Base-by-base conservation (phyloP, 2,888 invertebrate species). In the Ptilodon capucinus region DNA sequence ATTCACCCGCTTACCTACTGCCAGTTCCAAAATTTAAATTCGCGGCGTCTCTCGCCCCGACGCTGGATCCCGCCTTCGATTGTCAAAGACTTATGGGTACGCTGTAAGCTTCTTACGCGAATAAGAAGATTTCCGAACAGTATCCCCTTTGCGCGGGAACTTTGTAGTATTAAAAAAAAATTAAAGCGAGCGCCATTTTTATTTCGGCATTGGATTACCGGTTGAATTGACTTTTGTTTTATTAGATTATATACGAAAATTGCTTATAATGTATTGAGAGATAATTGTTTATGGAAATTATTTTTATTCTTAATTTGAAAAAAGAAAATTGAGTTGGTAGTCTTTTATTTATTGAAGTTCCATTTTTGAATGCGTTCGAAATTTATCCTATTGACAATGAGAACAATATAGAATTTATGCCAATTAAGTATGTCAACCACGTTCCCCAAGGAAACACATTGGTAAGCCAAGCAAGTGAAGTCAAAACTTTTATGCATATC, bases 1-100 rank as follows among this genome's bases (percentile, higher is more conserved):
- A 40, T 40, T 40, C 16, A 11, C 18, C 34, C 21, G 46, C 40
- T 40, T 25, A n/a, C n/a, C n/a, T n/a, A 40, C 21, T 6, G 23
- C 19, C 11, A 16, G 25, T 40, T 25, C 44, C 48, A 46, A 57
- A 69, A 72, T 72, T 72, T 64, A 64, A 72, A 71, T 72, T 70
- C 68, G 55, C 51, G 54, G 41, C 57, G 54, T 42, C 56, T 51
- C 57, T 56, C 60, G 50, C 45, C 43, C 44, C 57, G 61, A 68
- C 65, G 64, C 68, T 69, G 71, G 75, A 76, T 74, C 73, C 81
- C 75, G 77, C 66, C 74, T 85, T 86, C 86, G 85, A 85, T 86
- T 85, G 86, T 86, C 85, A 83, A 79, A 85, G 87, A 84, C 86
- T 86, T 83, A 77, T 81, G 68, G 57, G 64, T 74, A 71, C 74